Percentiles rank a stretch among this genome's conserved stretches.
Conservation (phyloP, 2,888 invertebrate species). For the Cataglyphis rosenhaueri region DNA sequence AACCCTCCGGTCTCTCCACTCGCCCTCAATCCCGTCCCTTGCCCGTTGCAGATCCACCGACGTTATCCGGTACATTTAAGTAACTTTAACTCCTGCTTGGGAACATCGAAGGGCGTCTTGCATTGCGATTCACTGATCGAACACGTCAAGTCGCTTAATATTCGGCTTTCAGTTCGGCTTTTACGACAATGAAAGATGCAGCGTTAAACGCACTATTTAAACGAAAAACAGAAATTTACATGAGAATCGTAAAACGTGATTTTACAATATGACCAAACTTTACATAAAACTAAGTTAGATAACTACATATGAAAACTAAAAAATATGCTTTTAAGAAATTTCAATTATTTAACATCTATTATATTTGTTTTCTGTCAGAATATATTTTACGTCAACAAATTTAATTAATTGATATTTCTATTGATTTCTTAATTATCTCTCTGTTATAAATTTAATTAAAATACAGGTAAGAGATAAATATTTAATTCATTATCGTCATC, state of each 20-base stretch:
- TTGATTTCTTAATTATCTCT: background rate
- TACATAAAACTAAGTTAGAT: background rate
- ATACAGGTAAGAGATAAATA: background rate
- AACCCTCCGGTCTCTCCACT: constrained; percentile 59
- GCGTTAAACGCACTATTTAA: constrained; percentile 6
- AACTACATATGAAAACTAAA: background rate
- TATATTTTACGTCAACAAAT: background rate
- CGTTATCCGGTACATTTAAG: constrained; percentile 55
- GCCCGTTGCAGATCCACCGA: constrained; percentile 45
- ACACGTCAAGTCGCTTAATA: constrained; percentile 56
- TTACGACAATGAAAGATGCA: constrained; percentile 33
- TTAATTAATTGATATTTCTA: background rate
- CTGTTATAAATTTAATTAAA: background rate
- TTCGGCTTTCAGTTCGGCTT: constrained; percentile 40
- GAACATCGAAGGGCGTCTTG: constrained; percentile 52
- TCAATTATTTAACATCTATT: background rate
- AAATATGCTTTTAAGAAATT: background rate
- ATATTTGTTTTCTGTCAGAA: background rate
- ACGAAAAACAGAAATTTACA: background rate
- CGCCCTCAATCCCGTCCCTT: constrained; percentile 57
- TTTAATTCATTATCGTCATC: background rate
- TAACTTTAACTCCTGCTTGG: constrained; percentile 54
- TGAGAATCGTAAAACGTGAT: background rate
- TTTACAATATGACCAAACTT: background rate
- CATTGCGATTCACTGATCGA: constrained; percentile 47